Percentiles rank a stretch among this genome's conserved stretches.
Evolutionary conservation across 2,797 vertebrate genomes (phyloP).

Genomic region (Ispidina lecontei): DNA sequence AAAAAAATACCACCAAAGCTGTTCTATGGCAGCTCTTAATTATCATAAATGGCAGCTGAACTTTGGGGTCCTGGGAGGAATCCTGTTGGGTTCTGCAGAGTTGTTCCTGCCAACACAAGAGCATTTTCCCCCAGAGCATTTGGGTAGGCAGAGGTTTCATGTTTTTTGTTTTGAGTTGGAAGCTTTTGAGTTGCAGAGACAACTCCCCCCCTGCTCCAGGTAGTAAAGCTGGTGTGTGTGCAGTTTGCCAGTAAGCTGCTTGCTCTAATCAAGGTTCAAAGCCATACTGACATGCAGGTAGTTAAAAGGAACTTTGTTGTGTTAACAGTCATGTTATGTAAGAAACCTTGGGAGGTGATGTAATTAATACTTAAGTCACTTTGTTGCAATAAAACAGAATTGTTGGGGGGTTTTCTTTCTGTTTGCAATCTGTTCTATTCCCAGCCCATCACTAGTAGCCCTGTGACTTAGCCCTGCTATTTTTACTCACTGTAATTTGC

Average conservation of each 20-base stretch:
- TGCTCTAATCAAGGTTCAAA: background rate
- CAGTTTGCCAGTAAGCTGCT: background rate
- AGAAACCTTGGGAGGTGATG: background rate
- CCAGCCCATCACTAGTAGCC: background rate
- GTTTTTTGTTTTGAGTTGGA: background rate
- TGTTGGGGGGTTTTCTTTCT: background rate
- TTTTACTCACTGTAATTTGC: background rate
- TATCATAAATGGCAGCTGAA: background rate
- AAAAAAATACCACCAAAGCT: background rate
- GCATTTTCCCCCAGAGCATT: background rate
- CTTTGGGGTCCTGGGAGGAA: background rate
- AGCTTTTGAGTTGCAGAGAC: background rate
- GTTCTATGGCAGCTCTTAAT: background rate
- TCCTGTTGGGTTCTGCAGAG: background rate
- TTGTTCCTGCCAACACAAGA: background rate
- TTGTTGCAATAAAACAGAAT: background rate
- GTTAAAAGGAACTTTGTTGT: slow-evolving; percentile 2
- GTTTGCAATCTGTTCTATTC: background rate
- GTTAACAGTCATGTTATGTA: background rate
- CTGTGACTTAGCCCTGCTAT: background rate
- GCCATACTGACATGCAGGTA: background rate
- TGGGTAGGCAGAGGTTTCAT: background rate
- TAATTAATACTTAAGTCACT: background rate
- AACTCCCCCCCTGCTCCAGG: background rate
- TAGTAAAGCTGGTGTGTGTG: background rate